phyloP scores from a whole-genome alignment of 2,888 invertebrate species.

The Auanema sp. region DNA sequence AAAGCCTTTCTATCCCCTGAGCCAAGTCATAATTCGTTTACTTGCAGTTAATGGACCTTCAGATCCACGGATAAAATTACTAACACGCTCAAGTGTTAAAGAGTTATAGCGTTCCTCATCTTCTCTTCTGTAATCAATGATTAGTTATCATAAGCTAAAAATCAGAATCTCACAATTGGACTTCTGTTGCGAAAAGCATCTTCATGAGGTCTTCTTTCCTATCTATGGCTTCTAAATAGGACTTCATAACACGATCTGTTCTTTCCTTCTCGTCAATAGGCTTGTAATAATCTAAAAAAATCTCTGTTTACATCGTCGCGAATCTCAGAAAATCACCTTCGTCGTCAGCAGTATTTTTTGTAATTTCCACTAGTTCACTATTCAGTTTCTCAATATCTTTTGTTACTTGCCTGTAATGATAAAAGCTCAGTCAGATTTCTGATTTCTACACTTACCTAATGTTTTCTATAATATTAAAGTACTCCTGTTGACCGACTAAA shows the following conservation, averaged over 20 bases:
- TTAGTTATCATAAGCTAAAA: neutral
- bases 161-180: constrained; percentile 31
- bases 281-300: constrained; percentile 30
- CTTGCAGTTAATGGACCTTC: constrained; percentile 46
- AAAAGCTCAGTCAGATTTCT: constrained; percentile 2
- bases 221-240: constrained; percentile 42
- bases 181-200: constrained; percentile 33
- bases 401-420: constrained; percentile 7
- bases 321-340: constrained; percentile 5
- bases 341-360: constrained; percentile 13
- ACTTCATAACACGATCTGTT: constrained; percentile 46
- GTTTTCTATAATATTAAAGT: constrained; percentile 48
- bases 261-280: constrained; percentile 47
- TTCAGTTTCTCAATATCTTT: constrained; percentile 25
- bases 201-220: constrained; percentile 34
- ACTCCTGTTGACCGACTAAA: constrained; percentile 39
- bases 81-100: constrained; percentile 35
- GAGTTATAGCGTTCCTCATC: constrained; percentile 39
- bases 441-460: constrained; percentile 18
- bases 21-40: constrained; percentile 34
- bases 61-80: constrained; percentile 40
- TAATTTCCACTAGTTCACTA: constrained; percentile 17
- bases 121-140: constrained; percentile 26
- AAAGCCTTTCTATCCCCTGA: constrained; percentile 7
- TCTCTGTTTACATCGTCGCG: neutral